phyloP scores from a whole-genome alignment of 2,113 vertebrate species.

The Nothoprocta perdicaria region DNA sequence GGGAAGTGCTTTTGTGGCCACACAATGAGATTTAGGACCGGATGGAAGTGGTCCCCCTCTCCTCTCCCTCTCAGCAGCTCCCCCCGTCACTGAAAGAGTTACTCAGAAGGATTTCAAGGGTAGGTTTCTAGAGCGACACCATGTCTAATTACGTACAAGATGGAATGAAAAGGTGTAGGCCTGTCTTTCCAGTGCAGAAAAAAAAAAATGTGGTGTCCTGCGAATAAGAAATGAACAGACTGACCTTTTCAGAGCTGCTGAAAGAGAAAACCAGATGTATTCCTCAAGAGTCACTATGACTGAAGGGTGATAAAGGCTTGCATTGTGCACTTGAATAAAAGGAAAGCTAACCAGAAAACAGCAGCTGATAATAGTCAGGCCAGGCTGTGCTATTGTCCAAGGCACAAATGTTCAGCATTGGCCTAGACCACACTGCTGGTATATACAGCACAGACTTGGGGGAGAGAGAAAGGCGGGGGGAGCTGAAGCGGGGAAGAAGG shows the following conservation, averaged over 20 bases:
- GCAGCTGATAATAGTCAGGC: slow-evolving; percentile 86
- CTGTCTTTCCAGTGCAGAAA: slow-evolving; percentile 82
- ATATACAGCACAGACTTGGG: slow-evolving; percentile 70
- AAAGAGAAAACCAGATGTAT: slow-evolving; percentile 89
- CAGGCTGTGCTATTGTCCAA: slow-evolving; percentile 85
- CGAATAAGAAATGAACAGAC: slow-evolving; percentile 86
- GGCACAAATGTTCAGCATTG: slow-evolving; percentile 83
- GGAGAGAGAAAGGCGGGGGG: not conserved
- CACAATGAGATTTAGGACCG: slow-evolving; percentile 62
- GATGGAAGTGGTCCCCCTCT: slow-evolving; percentile 48
- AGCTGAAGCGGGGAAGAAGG: not conserved
- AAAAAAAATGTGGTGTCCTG: slow-evolving; percentile 78
- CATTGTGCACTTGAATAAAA: slow-evolving; percentile 85
- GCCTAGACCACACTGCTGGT: slow-evolving; percentile 84
- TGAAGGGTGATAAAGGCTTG: slow-evolving; percentile 84
- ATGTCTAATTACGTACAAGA: slow-evolving; percentile 81
- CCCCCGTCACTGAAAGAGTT: slow-evolving; percentile 68
- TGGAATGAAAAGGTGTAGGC: slow-evolving; percentile 82
- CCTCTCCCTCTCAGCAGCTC: not conserved
- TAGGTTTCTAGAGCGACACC: slow-evolving; percentile 79
- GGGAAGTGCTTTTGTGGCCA: slow-evolving; percentile 62
- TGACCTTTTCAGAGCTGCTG: slow-evolving; percentile 86
- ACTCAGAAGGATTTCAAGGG: slow-evolving; percentile 71
- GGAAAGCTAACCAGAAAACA: slow-evolving; percentile 86
- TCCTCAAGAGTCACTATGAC: slow-evolving; percentile 87